Percentiles rank a stretch among this genome's conserved stretches.
These are phyloP conservation scores for Pseudococcus jackbeardsleyi DNA, from an alignment of 2,888 invertebrate genomes.

Conservation along the genomic window DNA sequence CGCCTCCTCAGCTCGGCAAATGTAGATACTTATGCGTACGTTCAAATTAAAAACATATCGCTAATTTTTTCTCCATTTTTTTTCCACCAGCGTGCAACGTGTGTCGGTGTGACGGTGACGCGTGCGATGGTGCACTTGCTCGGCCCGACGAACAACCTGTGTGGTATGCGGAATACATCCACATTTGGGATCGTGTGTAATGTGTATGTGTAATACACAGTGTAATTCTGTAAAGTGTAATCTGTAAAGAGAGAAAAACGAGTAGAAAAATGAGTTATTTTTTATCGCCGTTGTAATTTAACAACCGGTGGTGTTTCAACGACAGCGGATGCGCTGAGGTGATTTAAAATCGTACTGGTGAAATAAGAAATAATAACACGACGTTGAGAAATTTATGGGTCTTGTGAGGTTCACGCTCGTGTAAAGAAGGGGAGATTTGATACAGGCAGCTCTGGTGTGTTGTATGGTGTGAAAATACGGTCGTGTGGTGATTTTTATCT, in stretches of 20 bases:
- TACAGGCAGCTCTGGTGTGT: background rate
- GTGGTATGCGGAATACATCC: constrained; percentile 32
- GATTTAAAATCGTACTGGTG: constrained; percentile 8
- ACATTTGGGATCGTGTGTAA: background rate
- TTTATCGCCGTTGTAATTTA: background rate
- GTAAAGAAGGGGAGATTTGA: background rate
- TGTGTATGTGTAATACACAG: background rate
- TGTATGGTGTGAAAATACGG: background rate
- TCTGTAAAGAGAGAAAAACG: background rate
- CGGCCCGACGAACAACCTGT: constrained; percentile 17
- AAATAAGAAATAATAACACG: background rate
- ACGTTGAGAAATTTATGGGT: background rate
- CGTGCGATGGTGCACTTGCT: constrained; percentile 23
- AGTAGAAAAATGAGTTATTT: constrained; percentile 17
- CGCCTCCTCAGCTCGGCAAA: background rate
- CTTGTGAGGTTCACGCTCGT: background rate
- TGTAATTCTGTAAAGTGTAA: background rate
- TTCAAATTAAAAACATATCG: constrained; percentile 4
- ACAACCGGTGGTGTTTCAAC: background rate
- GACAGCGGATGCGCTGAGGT: background rate
- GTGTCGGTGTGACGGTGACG: background rate
- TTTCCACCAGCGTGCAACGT: background rate
- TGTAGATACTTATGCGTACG: background rate
- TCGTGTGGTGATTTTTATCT: too few relatives aligned
- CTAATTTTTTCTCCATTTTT: background rate